Evolutionary conservation across 2,797 vertebrate genomes (phyloP), one percentile per base, ranked within the genome.

Genomic region (Xenops minutus): DNA sequence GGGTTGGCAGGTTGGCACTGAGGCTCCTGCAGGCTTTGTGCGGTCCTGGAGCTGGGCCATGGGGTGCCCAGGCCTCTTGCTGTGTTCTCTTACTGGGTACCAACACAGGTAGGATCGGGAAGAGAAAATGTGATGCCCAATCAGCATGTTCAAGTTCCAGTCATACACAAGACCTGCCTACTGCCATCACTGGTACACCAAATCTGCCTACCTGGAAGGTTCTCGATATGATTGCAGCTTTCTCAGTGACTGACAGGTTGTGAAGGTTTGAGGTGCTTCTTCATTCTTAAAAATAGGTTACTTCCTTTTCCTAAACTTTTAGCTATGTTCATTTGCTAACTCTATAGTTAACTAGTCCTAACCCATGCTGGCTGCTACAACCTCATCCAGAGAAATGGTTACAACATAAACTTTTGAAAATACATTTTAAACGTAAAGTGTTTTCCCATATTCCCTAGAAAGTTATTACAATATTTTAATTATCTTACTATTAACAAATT

Each of bases 1-100:
- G 10, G 1, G 13, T 49, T 62, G 14, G 2, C 5, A n/a, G 15
- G 15, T 20, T 11, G 3, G 3, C 10, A 21, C 8, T 76, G 69
- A 66, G 26, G 30, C 37, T 16, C 5, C 18, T 29, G 11, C 10
- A 48, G 30, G 14, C 16, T 32, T 6, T 63, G 9, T 39, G 22
- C 54, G 9, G 41, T 56, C 4, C 26, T 76, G 37, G 12, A 78
- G 11, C 24, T 43, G 32, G 22, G 12, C 26, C 37, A 22, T n/a
- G 16, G 15, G 2, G 13, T 80, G 0, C 3, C 14, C 27, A 63
- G n/a, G 7, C 5, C 17, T 74, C 41, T 61, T 91, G 14, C 21
- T 87, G 24, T 23, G 12, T 46, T 59, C 32, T 55, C 30, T 63
- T n/a, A 32, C n/a, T 34, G 34, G 8, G 36, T 69, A 58, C 4